Conservation (phyloP, 2,888 invertebrate genomes). For the Serrognathus titanus region DNA sequence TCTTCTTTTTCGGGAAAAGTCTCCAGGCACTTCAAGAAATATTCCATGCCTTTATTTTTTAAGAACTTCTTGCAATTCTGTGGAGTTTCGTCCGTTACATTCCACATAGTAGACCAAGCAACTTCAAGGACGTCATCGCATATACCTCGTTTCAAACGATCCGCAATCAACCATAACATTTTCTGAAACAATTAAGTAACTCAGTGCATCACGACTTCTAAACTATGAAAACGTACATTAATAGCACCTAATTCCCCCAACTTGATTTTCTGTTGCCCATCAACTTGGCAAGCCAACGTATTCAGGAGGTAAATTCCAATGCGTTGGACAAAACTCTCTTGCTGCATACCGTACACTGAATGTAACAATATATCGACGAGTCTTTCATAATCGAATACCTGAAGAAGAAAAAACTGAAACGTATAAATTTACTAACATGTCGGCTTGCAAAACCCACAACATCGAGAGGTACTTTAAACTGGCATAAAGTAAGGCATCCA, state of each 20-base stretch:
- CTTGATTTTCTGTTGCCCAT: slow-evolving; percentile 86
- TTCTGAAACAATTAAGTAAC: slow-evolving; percentile 55
- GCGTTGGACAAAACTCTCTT: slow-evolving; percentile 89
- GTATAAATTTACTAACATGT: not conserved
- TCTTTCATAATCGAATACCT: slow-evolving; percentile 89
- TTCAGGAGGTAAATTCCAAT: slow-evolving; percentile 94
- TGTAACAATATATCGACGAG: slow-evolving; percentile 79
- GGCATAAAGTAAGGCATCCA: slow-evolving; percentile 90
- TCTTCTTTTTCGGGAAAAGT: slow-evolving; percentile 86
- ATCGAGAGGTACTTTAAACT: slow-evolving; percentile 92
- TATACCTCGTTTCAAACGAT: slow-evolving; percentile 68
- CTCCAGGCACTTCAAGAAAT: slow-evolving; percentile 83
- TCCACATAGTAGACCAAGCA: slow-evolving; percentile 99
- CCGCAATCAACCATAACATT: slow-evolving; percentile 85
- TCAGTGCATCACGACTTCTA: not conserved
- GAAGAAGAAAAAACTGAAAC: slow-evolving; percentile 19
- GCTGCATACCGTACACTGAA: slow-evolving; percentile 76
- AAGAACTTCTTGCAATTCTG: slow-evolving; percentile 90
- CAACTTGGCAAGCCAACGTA: slow-evolving; percentile 94
- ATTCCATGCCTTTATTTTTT: slow-evolving; percentile 82
- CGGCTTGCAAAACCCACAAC: slow-evolving; percentile 62
- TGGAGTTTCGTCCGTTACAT: slow-evolving; percentile 94
- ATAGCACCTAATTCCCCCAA: slow-evolving; percentile 89
- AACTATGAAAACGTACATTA: slow-evolving; percentile 51
- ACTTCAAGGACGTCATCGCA: slow-evolving; percentile 97